Evolutionary conservation across 1,140 invertebrate species (phyloP), one percentile per base, ranked within the genome.

Genomic region (Eueides isabella): DNA sequence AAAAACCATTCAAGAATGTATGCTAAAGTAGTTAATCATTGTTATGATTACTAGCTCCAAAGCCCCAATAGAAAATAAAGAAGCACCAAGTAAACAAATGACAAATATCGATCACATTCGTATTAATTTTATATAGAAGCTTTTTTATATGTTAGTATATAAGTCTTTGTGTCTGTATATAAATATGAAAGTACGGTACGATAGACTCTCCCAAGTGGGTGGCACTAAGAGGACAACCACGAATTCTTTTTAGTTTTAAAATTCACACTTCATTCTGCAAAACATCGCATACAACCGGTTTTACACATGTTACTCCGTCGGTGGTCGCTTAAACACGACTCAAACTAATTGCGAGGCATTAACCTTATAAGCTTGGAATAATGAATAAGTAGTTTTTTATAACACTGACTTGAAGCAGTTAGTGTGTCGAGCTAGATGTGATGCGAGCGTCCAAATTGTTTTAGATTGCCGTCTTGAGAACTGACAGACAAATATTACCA

Each of bases 321-420:
- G 87, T 89, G 87, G 87, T 86, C 85, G 81, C 67, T 75, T 29
- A 63, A 63, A 63, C 61, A 63, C 75, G 76, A 26, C 44, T 67
- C 70, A 48, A 85, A 87, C 87, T 87, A 89, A 89, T 89, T 85
- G 82, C 74, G 72, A 79, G 79, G 77, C 82, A 84, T 88, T 87
- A 85, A 84, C 80, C 78, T 84, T 80, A 86, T 85, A 83, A 85
- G 72, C 74, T 70, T 41, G 69, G 69, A 62, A 71, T 64, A 71
- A 65, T 64, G 61, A 65, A 63, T 71, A 71, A 44, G 69, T 71
- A 65, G 61, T 71, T 64, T 71, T 71, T 71, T 71, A 30, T 71
- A 64, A 71, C 62, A 64, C 69, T 31, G 33, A 44, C 30, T 63
- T 48, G 31, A 44, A 63, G 26, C 9, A 38, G 23, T 71, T 63